These are phyloP conservation scores for Melipona bicolor DNA, from an alignment of 2,888 invertebrate species.

Conservation along the genomic window DNA sequence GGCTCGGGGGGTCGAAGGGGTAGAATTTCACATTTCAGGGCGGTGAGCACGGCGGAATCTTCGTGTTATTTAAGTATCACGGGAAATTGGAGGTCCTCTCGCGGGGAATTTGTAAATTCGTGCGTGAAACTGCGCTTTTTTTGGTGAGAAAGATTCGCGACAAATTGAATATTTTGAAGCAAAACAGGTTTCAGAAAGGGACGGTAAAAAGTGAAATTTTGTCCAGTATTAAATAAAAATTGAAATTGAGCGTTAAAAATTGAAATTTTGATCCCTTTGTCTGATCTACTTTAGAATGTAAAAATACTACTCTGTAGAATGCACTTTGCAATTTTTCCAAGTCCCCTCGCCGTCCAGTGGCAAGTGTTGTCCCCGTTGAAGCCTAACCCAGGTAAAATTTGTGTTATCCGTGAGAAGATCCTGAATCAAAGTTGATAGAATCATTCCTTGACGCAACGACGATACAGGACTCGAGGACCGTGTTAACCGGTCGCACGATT, in stretches of 20 bases:
- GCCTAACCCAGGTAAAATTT: neutral
- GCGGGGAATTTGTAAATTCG: too few relatives aligned
- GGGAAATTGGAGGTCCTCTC: neutral
- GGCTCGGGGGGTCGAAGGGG: neutral
- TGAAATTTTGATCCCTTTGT: too few relatives aligned
- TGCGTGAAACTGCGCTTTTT: too few relatives aligned
- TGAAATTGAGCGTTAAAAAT: too few relatives aligned
- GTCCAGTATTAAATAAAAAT: too few relatives aligned
- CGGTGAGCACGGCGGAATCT: neutral
- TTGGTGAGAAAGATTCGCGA: too few relatives aligned
- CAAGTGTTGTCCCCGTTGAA: neutral
- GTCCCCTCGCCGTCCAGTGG: too few relatives aligned
- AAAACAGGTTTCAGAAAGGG: neutral
- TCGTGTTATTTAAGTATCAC: neutral
- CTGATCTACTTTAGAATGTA: too few relatives aligned
- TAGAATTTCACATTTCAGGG: neutral
- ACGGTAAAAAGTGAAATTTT: neutral
- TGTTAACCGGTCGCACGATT: constrained; percentile 29
- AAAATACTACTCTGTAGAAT: too few relatives aligned
- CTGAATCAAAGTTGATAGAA: neutral
- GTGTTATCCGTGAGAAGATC: neutral
- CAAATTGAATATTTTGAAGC: too few relatives aligned
- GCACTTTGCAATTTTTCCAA: too few relatives aligned
- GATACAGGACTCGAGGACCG: constrained; percentile 2
- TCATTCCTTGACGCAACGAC: neutral